Conservation (phyloP, 2,113 vertebrate species). For the Cyanoliseus patagonus region DNA sequence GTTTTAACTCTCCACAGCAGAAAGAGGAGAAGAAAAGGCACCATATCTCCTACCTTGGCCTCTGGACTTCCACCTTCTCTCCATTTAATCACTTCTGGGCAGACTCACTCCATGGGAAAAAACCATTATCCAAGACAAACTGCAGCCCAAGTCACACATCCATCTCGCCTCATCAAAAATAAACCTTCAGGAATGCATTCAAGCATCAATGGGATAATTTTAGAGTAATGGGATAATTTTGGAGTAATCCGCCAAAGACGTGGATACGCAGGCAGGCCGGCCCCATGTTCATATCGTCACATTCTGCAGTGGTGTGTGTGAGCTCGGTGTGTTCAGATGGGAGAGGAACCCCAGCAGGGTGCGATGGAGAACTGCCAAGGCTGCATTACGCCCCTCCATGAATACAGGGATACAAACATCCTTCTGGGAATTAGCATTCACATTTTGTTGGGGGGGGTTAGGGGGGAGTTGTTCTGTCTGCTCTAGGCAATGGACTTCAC, state of each 20-base stretch:
- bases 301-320: fast-evolving
- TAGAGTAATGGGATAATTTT: background rate
- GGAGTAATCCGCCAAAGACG: background rate
- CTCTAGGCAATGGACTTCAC: background rate
- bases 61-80: background rate
- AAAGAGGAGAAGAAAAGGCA: background rate
- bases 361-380: background rate
- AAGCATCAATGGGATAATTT: background rate
- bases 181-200: fast-evolving
- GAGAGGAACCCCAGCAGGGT: background rate
- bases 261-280: fast-evolving
- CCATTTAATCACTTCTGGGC: background rate
- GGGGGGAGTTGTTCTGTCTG: background rate
- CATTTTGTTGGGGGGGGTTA: background rate
- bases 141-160: background rate
- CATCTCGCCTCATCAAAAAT: background rate
- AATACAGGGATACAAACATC: background rate
- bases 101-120: background rate
- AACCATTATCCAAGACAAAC: background rate
- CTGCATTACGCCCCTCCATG: background rate
- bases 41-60: background rate
- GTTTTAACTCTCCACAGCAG: fast-evolving
- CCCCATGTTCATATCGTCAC: fast-evolving
- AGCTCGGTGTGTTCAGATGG: background rate
- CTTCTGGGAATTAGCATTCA: background rate